phyloP scores from a whole-genome alignment of 2,113 vertebrate species.

The Peromyscus californicus region DNA sequence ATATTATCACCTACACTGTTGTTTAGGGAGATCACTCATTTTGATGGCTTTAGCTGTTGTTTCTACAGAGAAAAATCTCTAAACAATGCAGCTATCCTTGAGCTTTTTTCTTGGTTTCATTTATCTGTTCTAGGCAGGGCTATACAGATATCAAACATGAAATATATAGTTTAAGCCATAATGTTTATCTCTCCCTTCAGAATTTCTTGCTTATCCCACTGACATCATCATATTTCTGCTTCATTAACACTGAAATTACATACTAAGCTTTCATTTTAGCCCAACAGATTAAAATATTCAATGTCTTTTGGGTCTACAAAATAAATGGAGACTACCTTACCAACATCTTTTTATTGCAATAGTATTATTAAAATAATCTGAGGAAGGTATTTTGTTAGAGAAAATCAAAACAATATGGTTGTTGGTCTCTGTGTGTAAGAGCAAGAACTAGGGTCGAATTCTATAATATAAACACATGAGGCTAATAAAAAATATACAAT shows the following conservation, averaged over 20 bases:
- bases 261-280: neutral
- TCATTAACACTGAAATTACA: neutral
- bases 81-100: neutral
- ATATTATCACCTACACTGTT: neutral
- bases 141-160: neutral
- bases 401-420: neutral
- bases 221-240: constrained; percentile 2
- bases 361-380: constrained; percentile 7
- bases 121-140: neutral
- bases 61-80: constrained; percentile 8
- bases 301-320: neutral
- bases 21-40: neutral
- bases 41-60: constrained; percentile 16
- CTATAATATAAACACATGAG: neutral
- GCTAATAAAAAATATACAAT: neutral
- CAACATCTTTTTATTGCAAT: neutral
- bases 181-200: neutral
- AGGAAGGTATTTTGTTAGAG: neutral
- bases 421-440: neutral
- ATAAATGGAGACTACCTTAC: neutral
- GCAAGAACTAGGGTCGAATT: neutral
- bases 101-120: neutral
- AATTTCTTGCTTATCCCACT: neutral
- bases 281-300: neutral
- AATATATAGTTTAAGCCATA: neutral